Percentiles rank a stretch among this genome's conserved stretches.
These are phyloP conservation scores for Sarcophaga subvicina DNA, from an alignment of 2,888 invertebrate species.

Conservation along the genomic window DNA sequence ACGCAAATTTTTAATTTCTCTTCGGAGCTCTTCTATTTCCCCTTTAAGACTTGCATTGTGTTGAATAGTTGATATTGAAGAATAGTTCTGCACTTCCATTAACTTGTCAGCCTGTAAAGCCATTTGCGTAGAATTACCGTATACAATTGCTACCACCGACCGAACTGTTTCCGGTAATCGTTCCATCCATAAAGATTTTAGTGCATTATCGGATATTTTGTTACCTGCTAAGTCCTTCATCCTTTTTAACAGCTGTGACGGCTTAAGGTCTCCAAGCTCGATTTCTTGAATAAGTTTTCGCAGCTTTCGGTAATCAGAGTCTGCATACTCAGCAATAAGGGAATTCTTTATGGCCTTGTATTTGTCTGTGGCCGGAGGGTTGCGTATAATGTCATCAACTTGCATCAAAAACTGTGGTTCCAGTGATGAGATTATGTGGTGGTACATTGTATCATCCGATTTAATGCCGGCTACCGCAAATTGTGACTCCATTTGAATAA, in stretches of 20 bases:
- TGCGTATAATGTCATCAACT: constrained; percentile 38
- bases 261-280: constrained; percentile 43
- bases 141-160: constrained; percentile 15
- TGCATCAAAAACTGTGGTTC: constrained; percentile 21
- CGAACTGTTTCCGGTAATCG: constrained; percentile 14
- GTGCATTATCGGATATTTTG: constrained; percentile 31
- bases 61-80: neutral
- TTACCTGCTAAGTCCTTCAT: constrained; percentile 44
- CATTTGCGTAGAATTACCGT: constrained; percentile 22
- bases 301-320: constrained; percentile 42
- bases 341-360: constrained; percentile 19
- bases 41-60: neutral
- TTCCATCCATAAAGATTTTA: constrained; percentile 37
- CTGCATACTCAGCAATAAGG: constrained; percentile 37
- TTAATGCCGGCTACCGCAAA: neutral
- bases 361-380: constrained; percentile 12
- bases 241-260: constrained; percentile 26
- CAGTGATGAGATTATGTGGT: constrained; percentile 26
- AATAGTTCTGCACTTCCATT: constrained; percentile 17
- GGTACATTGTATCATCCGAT: constrained; percentile 15
- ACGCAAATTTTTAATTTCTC: neutral
- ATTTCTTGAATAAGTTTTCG: constrained; percentile 30
- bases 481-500: constrained; percentile 5
- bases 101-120: constrained; percentile 16
- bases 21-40: constrained; percentile 21